A percentile compares a stretch with the other conserved stretches of the same genome.
These are phyloP conservation scores for Pemphigus obesinymphae DNA, from an alignment of 1,140 invertebrate species.

Conservation along the genomic window DNA sequence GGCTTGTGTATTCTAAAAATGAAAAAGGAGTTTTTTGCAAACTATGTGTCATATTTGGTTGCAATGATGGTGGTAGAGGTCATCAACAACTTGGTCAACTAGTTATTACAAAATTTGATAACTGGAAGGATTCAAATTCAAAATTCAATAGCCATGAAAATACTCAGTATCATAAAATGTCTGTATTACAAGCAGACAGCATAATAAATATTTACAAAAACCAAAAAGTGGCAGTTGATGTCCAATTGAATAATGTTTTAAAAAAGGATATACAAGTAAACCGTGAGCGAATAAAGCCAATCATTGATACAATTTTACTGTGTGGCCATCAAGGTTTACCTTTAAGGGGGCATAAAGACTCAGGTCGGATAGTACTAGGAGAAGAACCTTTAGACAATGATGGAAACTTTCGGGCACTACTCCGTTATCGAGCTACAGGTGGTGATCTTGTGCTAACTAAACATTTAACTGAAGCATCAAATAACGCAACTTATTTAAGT, in stretches of 20 bases:
- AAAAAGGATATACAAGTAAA: no score
- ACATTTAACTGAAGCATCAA: background rate
- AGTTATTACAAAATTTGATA: no score
- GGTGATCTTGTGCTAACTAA: background rate
- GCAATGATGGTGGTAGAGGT: background rate
- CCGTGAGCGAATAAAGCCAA: no score
- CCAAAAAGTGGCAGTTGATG: no score
- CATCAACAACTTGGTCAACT: background rate
- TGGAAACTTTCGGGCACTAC: background rate
- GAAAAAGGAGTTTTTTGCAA: background rate
- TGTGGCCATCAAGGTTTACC: no score
- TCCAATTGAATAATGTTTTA: no score
- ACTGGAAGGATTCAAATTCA: no score
- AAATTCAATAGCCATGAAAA: no score
- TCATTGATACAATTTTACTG: no score
- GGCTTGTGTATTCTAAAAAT: background rate
- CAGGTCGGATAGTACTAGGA: background rate
- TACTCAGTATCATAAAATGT: no score
- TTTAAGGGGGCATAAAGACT: background rate
- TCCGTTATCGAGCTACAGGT: background rate
- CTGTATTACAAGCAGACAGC: no score
- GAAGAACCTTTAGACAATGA: background rate
- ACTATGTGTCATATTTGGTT: background rate
- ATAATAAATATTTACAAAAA: no score
- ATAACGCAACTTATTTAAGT: background rate